Evolutionary conservation across 1,140 invertebrate species (phyloP).

Genomic region (Notospermus geniculatus): DNA sequence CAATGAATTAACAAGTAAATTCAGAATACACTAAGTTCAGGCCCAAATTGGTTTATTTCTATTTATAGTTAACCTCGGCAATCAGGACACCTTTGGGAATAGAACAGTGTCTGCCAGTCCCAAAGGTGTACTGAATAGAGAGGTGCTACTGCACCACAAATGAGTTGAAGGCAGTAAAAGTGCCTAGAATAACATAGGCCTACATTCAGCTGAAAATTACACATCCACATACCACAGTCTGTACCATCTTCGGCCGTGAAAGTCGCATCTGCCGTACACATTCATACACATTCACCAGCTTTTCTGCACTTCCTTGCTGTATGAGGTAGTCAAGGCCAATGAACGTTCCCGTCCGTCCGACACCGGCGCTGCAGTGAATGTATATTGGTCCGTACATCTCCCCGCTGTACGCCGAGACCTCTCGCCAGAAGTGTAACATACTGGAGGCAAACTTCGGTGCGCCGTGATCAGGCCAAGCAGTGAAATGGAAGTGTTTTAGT

Average conservation of each 20-base stretch:
- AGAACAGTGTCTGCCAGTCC: too few species aligned
- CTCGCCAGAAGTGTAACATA: constrained; percentile 13
- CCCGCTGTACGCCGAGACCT: neutral
- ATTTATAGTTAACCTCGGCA: too few species aligned
- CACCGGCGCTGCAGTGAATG: constrained; percentile 41
- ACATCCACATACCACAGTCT: constrained; percentile 29
- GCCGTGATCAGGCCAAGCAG: constrained; percentile 17
- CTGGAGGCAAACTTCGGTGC: constrained; percentile 9
- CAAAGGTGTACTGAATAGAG: too few species aligned
- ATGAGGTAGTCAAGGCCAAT: constrained; percentile 47
- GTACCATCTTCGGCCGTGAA: constrained; percentile 36
- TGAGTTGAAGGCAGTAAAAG: too few species aligned
- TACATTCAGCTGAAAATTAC: neutral
- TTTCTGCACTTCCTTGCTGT: constrained; percentile 27
- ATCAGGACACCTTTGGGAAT: too few species aligned
- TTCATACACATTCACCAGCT: constrained; percentile 28
- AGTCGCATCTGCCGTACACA: constrained; percentile 31
- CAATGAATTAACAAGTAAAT: too few species aligned
- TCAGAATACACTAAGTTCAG: too few species aligned
- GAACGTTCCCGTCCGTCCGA: constrained; percentile 50
- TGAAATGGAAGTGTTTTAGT: constrained; percentile 17
- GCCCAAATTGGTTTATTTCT: too few species aligned
- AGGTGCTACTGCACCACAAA: too few species aligned
- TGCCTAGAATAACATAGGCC: too few species aligned
- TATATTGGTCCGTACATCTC: neutral